These are phyloP conservation scores for Ochropleura plecta DNA, from an alignment of 2,888 invertebrate species.

Conservation along the genomic window DNA sequence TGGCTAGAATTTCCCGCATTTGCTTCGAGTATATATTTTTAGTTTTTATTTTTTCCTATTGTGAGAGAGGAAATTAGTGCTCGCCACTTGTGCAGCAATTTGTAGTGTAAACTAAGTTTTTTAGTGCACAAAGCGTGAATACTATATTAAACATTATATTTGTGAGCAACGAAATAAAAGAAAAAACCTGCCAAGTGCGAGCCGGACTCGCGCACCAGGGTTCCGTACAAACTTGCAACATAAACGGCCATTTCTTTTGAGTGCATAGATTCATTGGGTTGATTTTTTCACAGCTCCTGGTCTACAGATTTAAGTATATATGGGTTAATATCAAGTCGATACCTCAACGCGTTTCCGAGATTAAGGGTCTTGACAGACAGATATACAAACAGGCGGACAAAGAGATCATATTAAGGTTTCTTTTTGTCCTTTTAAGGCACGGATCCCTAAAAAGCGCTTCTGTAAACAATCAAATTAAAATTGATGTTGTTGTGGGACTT, in stretches of 20 bases:
- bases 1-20: slow-evolving; percentile 50
- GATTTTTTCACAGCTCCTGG: too few relatives aligned
- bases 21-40: slow-evolving; percentile 27
- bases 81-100: slow-evolving; percentile 56
- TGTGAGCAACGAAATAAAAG: slow-evolving; percentile 10
- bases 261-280: too few relatives aligned
- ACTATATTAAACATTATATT: slow-evolving; percentile 40
- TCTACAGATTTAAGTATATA: too few relatives aligned
- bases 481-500: neutral
- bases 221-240: too few relatives aligned
- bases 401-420: too few relatives aligned
- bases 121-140: slow-evolving; percentile 40
- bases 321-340: too few relatives aligned
- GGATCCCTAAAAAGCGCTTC: neutral
- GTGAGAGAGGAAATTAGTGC: slow-evolving; percentile 50
- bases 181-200: neutral
- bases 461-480: neutral
- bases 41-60: slow-evolving; percentile 46
- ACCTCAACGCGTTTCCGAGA: too few relatives aligned
- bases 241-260: too few relatives aligned
- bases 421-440: too few relatives aligned
- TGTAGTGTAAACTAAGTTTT: slow-evolving; percentile 48
- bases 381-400: too few relatives aligned
- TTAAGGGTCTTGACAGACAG: too few relatives aligned
- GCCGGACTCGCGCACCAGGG: too few relatives aligned